These are phyloP conservation scores for Sarcoramphus papa DNA, from an alignment of 2,797 vertebrate genomes.

Conservation along the genomic window DNA sequence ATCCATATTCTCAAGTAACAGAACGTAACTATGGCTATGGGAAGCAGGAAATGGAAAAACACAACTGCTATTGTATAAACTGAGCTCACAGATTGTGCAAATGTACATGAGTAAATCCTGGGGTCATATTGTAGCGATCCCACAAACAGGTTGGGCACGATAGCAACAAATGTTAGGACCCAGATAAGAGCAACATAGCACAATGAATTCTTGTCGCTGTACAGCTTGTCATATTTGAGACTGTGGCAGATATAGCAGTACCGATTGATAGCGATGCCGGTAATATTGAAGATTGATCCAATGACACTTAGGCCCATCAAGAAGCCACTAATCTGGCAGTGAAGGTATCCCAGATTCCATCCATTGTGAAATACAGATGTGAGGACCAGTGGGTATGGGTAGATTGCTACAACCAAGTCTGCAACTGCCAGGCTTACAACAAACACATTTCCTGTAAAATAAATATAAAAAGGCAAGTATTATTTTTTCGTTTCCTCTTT, in stretches of 20 bases:
- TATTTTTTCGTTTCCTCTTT: constrained; percentile 17
- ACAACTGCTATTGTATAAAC: constrained; percentile 91
- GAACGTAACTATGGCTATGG: constrained; percentile 82
- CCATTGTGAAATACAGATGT: constrained; percentile 90
- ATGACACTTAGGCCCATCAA: constrained; percentile 96
- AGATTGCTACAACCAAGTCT: constrained; percentile 93
- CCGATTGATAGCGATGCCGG: constrained; percentile 94
- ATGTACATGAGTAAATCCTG: constrained; percentile 93
- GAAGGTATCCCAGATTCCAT: constrained; percentile 89
- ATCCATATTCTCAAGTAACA: constrained; percentile 88
- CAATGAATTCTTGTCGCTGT: constrained; percentile 89
- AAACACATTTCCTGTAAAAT: constrained; percentile 89
- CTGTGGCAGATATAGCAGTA: constrained; percentile 99
- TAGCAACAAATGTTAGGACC: constrained; percentile 87
- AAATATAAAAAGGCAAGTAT: constrained; percentile 49
- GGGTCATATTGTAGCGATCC: constrained; percentile 92
- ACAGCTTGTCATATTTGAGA: constrained; percentile 90
- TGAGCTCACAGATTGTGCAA: constrained; percentile 87
- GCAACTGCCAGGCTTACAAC: constrained; percentile 95
- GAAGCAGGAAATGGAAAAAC: constrained; percentile 88
- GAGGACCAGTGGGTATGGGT: constrained; percentile 93
- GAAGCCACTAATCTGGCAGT: constrained; percentile 96
- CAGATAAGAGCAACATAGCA: constrained; percentile 91
- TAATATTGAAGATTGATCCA: constrained; percentile 96
- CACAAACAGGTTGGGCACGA: constrained; percentile 89